Conservation (phyloP, 1,140 invertebrate genomes). For the Procambarus clarkii region DNA sequence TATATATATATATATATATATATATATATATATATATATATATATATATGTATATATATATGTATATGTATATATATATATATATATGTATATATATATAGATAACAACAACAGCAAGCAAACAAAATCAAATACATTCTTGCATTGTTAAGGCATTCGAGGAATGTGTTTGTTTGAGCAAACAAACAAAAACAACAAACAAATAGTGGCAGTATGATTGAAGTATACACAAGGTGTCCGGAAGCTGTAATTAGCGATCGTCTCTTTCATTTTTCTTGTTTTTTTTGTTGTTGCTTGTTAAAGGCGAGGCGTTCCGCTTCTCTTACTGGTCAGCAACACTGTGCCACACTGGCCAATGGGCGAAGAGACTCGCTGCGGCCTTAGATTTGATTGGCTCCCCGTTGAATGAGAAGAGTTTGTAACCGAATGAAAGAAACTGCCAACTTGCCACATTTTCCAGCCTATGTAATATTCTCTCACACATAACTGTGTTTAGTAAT, state of each 20-base stretch:
- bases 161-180: too few species aligned
- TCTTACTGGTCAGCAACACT: background rate
- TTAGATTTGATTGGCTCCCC: constrained; percentile 13
- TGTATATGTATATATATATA: background rate
- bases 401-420: constrained; percentile 31
- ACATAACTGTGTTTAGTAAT: too few species aligned
- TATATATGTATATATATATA: background rate
- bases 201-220: background rate
- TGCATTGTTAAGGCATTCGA: too few species aligned
- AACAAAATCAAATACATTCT: too few species aligned
- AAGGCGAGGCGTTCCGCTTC: background rate
- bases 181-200: background rate
- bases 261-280: background rate
- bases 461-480: background rate
- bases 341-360: background rate
- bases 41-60: constrained; percentile 9
- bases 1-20: constrained; percentile 5
- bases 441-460: constrained; percentile 19
- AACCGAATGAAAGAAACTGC: background rate
- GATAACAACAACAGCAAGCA: too few species aligned
- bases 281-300: background rate
- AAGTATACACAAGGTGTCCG: background rate
- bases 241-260: background rate
- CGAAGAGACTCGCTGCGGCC: too few species aligned
- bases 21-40: constrained; percentile 12